These are phyloP conservation scores for Tetrao urogallus DNA, from an alignment of 2,113 vertebrate genomes.

Conservation along the genomic window DNA sequence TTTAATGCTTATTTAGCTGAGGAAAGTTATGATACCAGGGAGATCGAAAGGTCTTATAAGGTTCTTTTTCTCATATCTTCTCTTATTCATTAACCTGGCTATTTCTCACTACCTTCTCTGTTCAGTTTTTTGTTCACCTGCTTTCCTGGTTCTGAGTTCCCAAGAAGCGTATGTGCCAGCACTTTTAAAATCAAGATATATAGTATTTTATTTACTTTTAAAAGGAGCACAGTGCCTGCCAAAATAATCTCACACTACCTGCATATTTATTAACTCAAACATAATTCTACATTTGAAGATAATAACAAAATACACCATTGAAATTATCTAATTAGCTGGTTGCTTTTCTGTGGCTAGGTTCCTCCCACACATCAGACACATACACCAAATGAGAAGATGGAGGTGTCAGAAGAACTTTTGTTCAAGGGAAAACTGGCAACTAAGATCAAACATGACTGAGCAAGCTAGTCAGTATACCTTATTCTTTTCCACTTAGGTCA, in stretches of 20 bases:
- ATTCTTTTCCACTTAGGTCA: not conserved
- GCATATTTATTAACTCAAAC: not conserved
- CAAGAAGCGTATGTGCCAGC: not conserved
- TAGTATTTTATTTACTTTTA: not conserved
- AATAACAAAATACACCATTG: accelerated
- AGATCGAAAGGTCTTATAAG: not conserved
- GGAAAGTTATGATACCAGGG: not conserved
- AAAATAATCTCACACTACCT: not conserved
- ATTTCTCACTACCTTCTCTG: not conserved
- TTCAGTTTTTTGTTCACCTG: not conserved
- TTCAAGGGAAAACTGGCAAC: not conserved
- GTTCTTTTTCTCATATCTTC: not conserved
- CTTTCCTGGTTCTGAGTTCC: not conserved
- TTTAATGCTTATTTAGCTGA: not conserved
- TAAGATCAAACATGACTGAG: not conserved
- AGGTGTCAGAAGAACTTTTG: not conserved
- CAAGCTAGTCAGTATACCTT: not conserved
- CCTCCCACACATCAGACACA: not conserved
- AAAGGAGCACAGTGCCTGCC: not conserved
- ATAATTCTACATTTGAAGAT: not conserved
- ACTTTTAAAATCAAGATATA: not conserved
- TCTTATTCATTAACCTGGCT: not conserved
- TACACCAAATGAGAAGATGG: not conserved
- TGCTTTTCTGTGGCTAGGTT: not conserved
- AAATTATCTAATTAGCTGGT: not conserved